Conservation (phyloP, 92 coral and sea anemone genomes). For the Palythoa grandis region DNA sequence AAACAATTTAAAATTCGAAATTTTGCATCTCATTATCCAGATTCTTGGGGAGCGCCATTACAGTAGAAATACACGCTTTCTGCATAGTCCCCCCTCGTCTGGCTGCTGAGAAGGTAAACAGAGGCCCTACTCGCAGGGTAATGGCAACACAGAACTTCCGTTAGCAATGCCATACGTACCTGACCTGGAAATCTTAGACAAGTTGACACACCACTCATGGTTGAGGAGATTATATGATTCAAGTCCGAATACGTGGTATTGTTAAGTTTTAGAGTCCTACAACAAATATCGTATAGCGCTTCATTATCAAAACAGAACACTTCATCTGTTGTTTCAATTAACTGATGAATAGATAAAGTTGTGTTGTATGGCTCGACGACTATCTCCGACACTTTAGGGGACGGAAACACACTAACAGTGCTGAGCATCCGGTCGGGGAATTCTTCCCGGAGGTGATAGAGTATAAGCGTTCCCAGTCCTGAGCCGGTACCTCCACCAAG, state of each 20-base stretch:
- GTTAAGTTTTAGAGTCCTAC: conserved; percentile 71
- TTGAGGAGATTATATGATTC: conserved; percentile 77
- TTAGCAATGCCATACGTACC: conserved; percentile 37
- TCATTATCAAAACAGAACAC: conserved; percentile 89
- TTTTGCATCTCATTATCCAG: too few species aligned
- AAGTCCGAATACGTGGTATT: conserved; percentile 84
- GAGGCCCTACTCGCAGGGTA: not conserved
- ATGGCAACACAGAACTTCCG: not conserved
- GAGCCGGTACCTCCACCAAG: conserved; percentile 91
- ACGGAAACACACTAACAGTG: conserved; percentile 83
- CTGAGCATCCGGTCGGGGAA: conserved; percentile 86
- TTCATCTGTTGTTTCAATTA: conserved; percentile 86
- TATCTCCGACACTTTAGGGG: conserved; percentile 89
- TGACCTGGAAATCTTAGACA: conserved; percentile 89
- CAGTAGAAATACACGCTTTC: too few species aligned
- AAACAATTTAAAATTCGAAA: too few species aligned
- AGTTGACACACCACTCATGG: conserved; percentile 88
- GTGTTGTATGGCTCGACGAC: conserved; percentile 89
- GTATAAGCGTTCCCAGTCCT: conserved; percentile 82
- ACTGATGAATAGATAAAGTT: conserved; percentile 76
- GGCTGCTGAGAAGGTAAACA: too few species aligned
- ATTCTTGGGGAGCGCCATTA: too few species aligned
- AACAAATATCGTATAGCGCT: conserved; percentile 86
- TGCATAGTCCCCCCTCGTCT: too few species aligned
- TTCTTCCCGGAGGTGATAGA: conserved; percentile 84